Evolutionary conservation across 2,113 vertebrate genomes (phyloP), one percentile per base, ranked within the genome.

Genomic region (Zapornia atra): DNA sequence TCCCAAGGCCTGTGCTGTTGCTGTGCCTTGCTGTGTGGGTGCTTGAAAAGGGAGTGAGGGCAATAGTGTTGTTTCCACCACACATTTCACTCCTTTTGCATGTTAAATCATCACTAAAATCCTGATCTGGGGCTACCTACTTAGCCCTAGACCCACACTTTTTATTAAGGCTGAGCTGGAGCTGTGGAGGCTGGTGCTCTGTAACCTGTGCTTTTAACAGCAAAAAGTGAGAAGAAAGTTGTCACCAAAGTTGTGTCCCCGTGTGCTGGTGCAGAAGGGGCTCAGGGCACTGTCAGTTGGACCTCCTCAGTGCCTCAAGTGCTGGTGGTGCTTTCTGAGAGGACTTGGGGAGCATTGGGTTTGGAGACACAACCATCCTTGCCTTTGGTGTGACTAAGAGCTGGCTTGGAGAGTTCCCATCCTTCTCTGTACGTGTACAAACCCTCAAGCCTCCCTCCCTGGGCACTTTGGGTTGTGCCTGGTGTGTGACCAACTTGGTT

Each of bases 301-400:
- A 53, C 9, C 38, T 48, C 44, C 12, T 17, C 59, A 38, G 53
- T 18, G 56, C 51, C n/a, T 66, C 19, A 31, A 24, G 11, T 9
- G 54, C 15, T 14, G 50, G 38, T 17, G 7, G 38, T 64, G 69
- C 88, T 82, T 13, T 4, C 28, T 11, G 11, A 6, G 25, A 44
- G 5, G 5, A 6, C 34, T 33, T 48, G 59, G n/a, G 36, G 2
- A 42, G 51, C 1, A 1, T 26, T 59, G 3, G 0, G 8, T 36
- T 54, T 64, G 83, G 25, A 63, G 18, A 16, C 2, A 36, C 33
- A 36, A 21, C 13, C 33, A 7, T 13, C 38, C 29, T 42, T 20
- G 18, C 5, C 1, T 53, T 60, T 16, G 22, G 13, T 13, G 31
- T 15, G 57, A 15, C 76, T n/a, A 38, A 38, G 63, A 70, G 20